Conservation (phyloP, 2,113 vertebrate genomes). For the Cryptomyrus ogoouensis region DNA sequence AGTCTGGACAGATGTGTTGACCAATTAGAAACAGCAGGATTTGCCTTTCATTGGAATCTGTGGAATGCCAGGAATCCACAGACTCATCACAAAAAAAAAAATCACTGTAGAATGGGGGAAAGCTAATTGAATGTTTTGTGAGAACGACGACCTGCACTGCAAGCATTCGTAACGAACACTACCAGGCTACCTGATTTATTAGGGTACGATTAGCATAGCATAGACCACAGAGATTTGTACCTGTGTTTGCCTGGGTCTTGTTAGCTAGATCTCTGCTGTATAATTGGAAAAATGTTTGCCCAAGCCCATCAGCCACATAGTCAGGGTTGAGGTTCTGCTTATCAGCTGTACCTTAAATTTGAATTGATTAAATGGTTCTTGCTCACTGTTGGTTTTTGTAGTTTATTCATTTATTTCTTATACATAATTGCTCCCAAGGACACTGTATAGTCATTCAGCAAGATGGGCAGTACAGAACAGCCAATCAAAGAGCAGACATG, state of each 20-base stretch:
- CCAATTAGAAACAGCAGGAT: slow-evolving; percentile 22
- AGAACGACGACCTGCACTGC: background rate
- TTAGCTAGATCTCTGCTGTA: background rate
- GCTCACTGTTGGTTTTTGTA: slow-evolving; percentile 31
- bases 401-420: background rate
- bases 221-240: background rate
- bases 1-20: slow-evolving; percentile 37
- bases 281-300: background rate
- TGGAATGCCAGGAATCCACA: slow-evolving; percentile 11
- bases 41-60: slow-evolving; percentile 28
- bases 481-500: slow-evolving; percentile 21
- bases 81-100: background rate
- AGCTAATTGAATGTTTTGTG: background rate
- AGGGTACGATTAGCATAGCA: background rate
- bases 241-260: background rate
- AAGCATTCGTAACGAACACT: background rate
- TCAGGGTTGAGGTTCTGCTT: slow-evolving; percentile 35
- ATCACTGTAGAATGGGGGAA: background rate
- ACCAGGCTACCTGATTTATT: background rate
- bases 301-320: background rate
- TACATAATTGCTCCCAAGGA: background rate
- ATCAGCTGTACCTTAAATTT: slow-evolving; percentile 48
- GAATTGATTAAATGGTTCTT: slow-evolving; percentile 48
- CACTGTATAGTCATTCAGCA: slow-evolving; percentile 29
- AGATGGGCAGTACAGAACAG: background rate